Evolutionary conservation across 2,888 invertebrate species (phyloP), one percentile per base, ranked within the genome.

Genomic region (Choreutis nemorana): DNA sequence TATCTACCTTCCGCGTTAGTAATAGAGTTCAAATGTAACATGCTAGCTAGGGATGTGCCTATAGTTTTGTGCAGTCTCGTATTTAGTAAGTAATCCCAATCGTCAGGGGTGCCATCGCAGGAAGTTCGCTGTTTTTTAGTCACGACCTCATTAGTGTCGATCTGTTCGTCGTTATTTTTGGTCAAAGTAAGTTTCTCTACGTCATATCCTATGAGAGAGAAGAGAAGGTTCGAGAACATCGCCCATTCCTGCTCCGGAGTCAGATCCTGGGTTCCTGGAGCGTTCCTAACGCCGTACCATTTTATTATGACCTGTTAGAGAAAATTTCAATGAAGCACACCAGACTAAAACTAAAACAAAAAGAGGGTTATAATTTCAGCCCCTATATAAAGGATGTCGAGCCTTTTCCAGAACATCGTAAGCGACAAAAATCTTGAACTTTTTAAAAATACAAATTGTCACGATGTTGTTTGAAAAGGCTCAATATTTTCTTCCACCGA

Each of bases 231-330:
- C 12, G 81, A 82, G 61, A 94, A 94, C 60, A 90, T 83, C 4
- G 83, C 72, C 91, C 93, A 93, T 57, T 94, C 94, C 43, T 89
- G 86, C 33, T 83, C 82, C 0, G 85, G 82, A 5, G 87, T 87
- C 14, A 90, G 81, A 51, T 92, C 88, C 41, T 86, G 84, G 0
- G 89, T 86, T 1, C 95, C 95, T 0, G 95, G 92, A 0, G 93
- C 89, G 79, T 96, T 95, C 35, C 94, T 80, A 0, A 87, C 84
- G 1, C 90, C 87, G 59, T 94, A 97, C 96, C 96, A 97, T 50
- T 89, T 86, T 27, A 87, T 84, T 31, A 90, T 70, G 4, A 91
- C 72, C 56, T 81, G 50, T 1, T 42, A 42, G 25, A n/a, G n/a
- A n/a, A n/a, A n/a, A n/a, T n/a, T n/a, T n/a, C n/a, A n/a, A n/a